Evolutionary conservation across 2,797 vertebrate species (phyloP).

Genomic region (Catamblyrhynchus diadema): DNA sequence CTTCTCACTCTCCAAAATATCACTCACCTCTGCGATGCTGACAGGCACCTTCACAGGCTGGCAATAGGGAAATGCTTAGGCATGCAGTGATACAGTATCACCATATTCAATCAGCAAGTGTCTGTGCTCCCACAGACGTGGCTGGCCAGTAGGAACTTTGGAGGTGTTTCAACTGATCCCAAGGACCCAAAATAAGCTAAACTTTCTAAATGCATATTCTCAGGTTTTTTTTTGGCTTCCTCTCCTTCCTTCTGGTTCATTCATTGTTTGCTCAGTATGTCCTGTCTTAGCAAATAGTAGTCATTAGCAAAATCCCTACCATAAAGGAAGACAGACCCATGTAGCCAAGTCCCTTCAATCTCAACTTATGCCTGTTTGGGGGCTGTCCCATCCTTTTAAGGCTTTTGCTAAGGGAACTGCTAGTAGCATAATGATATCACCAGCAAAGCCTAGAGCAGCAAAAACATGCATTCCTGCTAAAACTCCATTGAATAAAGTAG

Average conservation of each 20-base stretch:
- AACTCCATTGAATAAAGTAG: background rate
- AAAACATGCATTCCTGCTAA: background rate
- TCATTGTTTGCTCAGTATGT: background rate
- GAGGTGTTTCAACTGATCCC: background rate
- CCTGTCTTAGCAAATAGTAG: background rate
- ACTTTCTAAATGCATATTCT: background rate
- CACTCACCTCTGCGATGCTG: background rate
- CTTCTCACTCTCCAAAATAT: background rate
- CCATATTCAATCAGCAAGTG: background rate
- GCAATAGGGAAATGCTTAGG: background rate
- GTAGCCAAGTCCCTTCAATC: background rate
- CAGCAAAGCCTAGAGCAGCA: background rate
- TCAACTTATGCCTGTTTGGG: background rate
- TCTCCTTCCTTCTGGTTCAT: background rate
- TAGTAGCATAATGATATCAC: background rate
- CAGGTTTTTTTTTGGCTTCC: background rate
- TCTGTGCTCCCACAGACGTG: background rate
- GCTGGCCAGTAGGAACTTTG: background rate
- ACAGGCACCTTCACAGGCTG: background rate
- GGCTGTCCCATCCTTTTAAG: background rate
- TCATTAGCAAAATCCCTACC: background rate
- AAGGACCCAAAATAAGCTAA: background rate
- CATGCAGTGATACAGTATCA: background rate
- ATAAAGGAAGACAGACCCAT: background rate
- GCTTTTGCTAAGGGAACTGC: background rate